Evolutionary conservation across 2,888 invertebrate genomes (phyloP).

Genomic region (Esperia sulphurella): DNA sequence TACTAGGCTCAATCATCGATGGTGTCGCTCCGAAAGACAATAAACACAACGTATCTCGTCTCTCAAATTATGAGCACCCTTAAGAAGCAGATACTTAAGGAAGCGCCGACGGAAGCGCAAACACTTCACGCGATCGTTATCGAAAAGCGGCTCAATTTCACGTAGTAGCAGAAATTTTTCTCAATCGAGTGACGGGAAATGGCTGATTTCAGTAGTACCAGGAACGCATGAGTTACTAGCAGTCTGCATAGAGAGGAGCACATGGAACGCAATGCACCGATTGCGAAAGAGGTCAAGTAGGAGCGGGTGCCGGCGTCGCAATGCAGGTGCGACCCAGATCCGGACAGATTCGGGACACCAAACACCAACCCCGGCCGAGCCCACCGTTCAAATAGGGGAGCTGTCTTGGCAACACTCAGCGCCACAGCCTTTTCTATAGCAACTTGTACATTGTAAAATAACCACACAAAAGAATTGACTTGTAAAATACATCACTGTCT

Average conservation of each 20-base stretch:
- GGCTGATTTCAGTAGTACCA: no score
- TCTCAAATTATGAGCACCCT: not conserved
- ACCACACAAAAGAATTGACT: no score
- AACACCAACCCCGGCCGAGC: not conserved
- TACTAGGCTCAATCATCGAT: no score
- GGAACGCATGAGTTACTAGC: no score
- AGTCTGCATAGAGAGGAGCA: conserved; percentile 12
- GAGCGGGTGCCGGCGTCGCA: conserved; percentile 37
- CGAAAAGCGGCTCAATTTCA: no score
- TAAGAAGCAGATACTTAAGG: not conserved
- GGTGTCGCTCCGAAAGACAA: no score
- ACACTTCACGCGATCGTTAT: no score
- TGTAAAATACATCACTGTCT: no score
- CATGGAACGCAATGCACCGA: conserved; percentile 40
- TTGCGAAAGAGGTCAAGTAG: conserved; percentile 45
- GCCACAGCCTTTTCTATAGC: not conserved
- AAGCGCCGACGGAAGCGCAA: not conserved
- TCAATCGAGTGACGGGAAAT: not conserved
- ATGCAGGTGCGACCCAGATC: conserved; percentile 70
- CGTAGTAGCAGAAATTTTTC: no score
- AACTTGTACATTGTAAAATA: not conserved
- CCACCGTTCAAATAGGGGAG: not conserved
- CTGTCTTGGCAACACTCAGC: not conserved
- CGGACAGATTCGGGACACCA: conserved; percentile 11
- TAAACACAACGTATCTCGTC: no score